Base-by-base conservation (phyloP, 2,888 invertebrate species). In the Catotricha subobsoleta region DNA sequence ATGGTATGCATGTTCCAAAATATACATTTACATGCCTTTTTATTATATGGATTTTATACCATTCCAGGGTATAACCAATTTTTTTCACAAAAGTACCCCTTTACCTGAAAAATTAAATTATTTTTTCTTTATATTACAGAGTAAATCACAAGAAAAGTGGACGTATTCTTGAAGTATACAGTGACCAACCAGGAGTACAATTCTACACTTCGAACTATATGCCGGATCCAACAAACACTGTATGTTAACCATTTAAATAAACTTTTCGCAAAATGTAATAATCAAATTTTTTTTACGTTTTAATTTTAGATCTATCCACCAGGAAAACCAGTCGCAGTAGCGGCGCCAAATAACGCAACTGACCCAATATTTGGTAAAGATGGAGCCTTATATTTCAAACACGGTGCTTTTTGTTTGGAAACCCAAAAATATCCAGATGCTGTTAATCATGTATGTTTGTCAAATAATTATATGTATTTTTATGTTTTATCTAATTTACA, bases 401-500 rank as follows among this genome's bases (percentile, higher is more conserved):
- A 86, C 51, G 80, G 80, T 1, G 82, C 81, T 2, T 76, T 92
- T 53, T 90, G 88, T 54, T 63, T 92, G 40, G 90, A 92, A 67
- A 83, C 92, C 0, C 92, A 94, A 62, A 84, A 86, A 56, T 92
- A 77, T 65, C 92, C 94, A 0, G 84, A 95, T 62, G 84, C 90
- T 10, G 67, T 84, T 1, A 86, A 91, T 61, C 76, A 83, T 57
- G 81, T 80, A 60, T 71, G 71, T 58, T 46, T 35, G 41, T 36
- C 18, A 43, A 42, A n/a, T n/a, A 29, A 40, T 45, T 36, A 41
- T 40, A 20, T 41, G 43, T 43, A 36, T n/a, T n/a, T 27, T 27
- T 33, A 27, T 47, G 38, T 34, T 23, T 39, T 23, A 41, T 39
- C 50, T 41, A 23, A 27, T 29, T 41, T 25, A 37, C 28, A 39